phyloP scores from a whole-genome alignment of 2,888 invertebrate genomes.

The Papilio demoleus region DNA sequence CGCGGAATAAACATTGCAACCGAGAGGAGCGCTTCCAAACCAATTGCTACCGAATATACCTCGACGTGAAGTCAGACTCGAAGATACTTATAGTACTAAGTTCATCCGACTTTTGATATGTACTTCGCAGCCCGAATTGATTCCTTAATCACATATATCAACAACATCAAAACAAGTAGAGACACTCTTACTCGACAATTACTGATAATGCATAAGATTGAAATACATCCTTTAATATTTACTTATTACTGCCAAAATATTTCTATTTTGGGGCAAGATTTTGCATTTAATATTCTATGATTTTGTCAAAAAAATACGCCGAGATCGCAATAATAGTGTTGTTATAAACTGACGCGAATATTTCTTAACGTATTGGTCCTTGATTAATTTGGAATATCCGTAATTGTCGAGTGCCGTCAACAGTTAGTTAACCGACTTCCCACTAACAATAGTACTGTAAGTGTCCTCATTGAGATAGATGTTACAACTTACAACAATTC shows the following conservation, averaged over 20 bases:
- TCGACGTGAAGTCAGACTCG: slow-evolving; percentile 68
- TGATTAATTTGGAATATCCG: slow-evolving; percentile 50
- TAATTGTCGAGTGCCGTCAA: slow-evolving; percentile 52
- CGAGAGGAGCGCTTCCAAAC: slow-evolving; percentile 61
- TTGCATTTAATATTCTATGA: neutral
- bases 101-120: slow-evolving; percentile 77
- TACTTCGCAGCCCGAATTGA: slow-evolving; percentile 71
- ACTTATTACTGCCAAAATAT: too few species aligned
- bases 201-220: slow-evolving; percentile 51
- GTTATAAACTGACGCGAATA: neutral
- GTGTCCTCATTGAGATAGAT: slow-evolving; percentile 75
- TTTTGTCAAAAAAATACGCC: neutral
- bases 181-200: slow-evolving; percentile 56
- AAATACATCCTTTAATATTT: neutral
- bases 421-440: slow-evolving; percentile 52
- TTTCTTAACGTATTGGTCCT: neutral
- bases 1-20: slow-evolving; percentile 62
- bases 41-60: slow-evolving; percentile 54
- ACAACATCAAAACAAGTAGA: slow-evolving; percentile 83
- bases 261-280: slow-evolving; percentile 5
- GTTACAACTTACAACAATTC: slow-evolving; percentile 75
- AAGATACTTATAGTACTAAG: slow-evolving; percentile 83
- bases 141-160: slow-evolving; percentile 81
- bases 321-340: neutral
- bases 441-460: slow-evolving; percentile 82